Evolutionary conservation across 2,888 invertebrate species (phyloP).

Genomic region (Ferdinandea cuprea): DNA sequence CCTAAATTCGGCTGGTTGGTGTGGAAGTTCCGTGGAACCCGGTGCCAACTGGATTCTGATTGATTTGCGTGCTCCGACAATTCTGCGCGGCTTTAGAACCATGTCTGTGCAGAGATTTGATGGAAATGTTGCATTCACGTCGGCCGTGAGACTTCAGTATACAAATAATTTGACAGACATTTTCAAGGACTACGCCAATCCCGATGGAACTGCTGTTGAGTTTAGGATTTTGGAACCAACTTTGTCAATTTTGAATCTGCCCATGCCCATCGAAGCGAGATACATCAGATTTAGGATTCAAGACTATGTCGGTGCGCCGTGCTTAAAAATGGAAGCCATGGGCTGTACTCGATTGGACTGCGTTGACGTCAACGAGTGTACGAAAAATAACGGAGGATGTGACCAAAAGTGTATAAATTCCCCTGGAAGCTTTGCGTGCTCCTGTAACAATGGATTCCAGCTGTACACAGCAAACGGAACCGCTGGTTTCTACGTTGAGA

Average conservation of each 20-base stretch:
- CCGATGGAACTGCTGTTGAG: conserved; percentile 96
- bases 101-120: conserved; percentile 93
- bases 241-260: conserved; percentile 94
- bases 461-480: conserved; percentile 94
- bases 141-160: conserved; percentile 93
- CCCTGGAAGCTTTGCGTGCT: conserved; percentile 93
- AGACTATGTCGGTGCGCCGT: conserved; percentile 94
- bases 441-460: conserved; percentile 96
- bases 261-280: conserved; percentile 95
- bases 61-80: conserved; percentile 94
- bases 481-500: conserved; percentile 91
- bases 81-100: conserved; percentile 94
- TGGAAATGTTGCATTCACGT: conserved; percentile 93
- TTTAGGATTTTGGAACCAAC: conserved; percentile 95
- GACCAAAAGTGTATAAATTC: conserved; percentile 96
- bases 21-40: conserved; percentile 92
- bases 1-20: conserved; percentile 94
- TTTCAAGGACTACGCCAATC: conserved; percentile 95
- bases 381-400: conserved; percentile 93
- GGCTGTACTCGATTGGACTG: conserved; percentile 96
- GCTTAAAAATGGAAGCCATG: conserved; percentile 95
- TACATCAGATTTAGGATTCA: conserved; percentile 93
- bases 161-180: conserved; percentile 94
- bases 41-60: conserved; percentile 95
- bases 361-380: conserved; percentile 94